A percentile compares a stretch with the other conserved stretches of the same genome.
These are phyloP conservation scores for Cyprinus carpio DNA, from an alignment of 2,113 vertebrate species.

Conservation along the genomic window DNA sequence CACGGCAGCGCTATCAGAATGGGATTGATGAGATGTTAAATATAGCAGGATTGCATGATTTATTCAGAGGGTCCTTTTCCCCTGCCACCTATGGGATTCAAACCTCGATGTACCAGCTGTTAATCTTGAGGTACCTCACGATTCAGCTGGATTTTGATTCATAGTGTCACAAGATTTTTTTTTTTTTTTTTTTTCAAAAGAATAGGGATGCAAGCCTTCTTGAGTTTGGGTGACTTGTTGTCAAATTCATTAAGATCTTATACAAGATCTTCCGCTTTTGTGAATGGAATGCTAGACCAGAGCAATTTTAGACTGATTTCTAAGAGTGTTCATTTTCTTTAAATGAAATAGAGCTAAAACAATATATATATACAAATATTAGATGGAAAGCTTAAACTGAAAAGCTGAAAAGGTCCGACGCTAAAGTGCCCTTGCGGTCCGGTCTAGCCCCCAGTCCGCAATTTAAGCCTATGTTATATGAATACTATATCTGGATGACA, in stretches of 20 bases:
- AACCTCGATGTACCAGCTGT: constrained; percentile 1
- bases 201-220: not conserved
- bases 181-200: not conserved
- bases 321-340: no score
- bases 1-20: constrained; percentile 49
- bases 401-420: not conserved
- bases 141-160: not conserved
- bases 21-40: constrained; percentile 63
- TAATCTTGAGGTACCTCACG: not conserved
- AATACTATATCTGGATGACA: no score
- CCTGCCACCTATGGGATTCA: constrained; percentile 24
- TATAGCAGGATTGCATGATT: constrained; percentile 59
- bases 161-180: not conserved
- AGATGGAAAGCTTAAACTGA: not conserved
- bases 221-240: not conserved
- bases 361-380: no score
- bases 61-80: constrained; percentile 59
- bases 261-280: not conserved
- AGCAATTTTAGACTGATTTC: no score
- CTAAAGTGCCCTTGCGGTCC: no score
- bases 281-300: not conserved
- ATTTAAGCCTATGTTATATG: no score
- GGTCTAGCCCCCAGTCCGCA: no score
- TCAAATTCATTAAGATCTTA: not conserved
- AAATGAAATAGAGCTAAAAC: no score